phyloP scores from a whole-genome alignment of 2,888 invertebrate genomes.

The Eulithis prunata region DNA sequence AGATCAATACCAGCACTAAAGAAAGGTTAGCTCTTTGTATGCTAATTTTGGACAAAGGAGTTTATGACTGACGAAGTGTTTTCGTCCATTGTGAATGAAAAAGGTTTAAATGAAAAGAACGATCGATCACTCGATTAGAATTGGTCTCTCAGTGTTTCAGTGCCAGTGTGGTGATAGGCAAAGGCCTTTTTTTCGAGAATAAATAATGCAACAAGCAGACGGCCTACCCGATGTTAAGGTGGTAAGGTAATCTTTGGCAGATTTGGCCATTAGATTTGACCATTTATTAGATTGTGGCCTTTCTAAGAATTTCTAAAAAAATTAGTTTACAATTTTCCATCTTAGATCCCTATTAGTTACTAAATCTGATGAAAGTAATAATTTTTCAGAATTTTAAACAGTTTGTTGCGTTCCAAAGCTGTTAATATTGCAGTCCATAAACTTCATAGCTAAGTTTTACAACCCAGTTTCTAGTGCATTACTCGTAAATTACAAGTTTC shows the following conservation, averaged over 20 bases:
- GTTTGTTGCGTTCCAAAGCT: slow-evolving; percentile 23
- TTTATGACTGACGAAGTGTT: slow-evolving; percentile 18
- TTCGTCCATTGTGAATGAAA: slow-evolving; percentile 6
- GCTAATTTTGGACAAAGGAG: slow-evolving; percentile 27
- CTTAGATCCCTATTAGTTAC: too few species aligned
- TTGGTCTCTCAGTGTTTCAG: too few species aligned
- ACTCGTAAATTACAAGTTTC: slow-evolving; percentile 54
- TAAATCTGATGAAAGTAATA: too few species aligned
- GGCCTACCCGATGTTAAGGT: too few species aligned
- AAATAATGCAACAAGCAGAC: too few species aligned
- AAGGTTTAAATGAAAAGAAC: not conserved
- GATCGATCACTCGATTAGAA: not conserved
- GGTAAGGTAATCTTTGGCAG: too few species aligned
- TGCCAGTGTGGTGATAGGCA: too few species aligned
- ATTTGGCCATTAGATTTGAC: too few species aligned
- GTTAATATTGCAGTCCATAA: slow-evolving; percentile 30
- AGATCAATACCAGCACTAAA: slow-evolving; percentile 27
- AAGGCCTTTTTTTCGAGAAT: too few species aligned
- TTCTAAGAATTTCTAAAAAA: too few species aligned
- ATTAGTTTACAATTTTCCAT: too few species aligned
- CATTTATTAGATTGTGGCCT: too few species aligned
- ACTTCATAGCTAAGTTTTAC: slow-evolving; percentile 40
- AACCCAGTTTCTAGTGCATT: slow-evolving; percentile 48
- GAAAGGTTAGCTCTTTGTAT: slow-evolving; percentile 27
- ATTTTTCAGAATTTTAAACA: slow-evolving; percentile 7